phyloP scores from a whole-genome alignment of 2,888 invertebrate genomes.

The Fragum sueziense region DNA sequence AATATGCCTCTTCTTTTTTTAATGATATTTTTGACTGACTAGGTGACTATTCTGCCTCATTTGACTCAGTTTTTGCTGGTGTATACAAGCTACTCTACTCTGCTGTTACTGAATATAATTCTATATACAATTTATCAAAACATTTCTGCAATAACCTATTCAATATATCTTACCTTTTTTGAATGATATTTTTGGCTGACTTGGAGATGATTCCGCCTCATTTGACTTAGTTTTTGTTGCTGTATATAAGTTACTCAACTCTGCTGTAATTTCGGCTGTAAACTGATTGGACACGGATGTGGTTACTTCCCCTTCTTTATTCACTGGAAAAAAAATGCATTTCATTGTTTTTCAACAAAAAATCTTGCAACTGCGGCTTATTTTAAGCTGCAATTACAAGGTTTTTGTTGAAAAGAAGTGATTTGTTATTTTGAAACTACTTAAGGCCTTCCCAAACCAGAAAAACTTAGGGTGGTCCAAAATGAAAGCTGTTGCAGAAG shows the following conservation, averaged over 20 bases:
- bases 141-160: not conserved
- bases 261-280: slow-evolving; percentile 47
- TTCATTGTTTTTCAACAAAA: no score
- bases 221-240: not conserved
- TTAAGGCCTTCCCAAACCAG: no score
- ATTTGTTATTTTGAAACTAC: no score
- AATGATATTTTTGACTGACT: not conserved
- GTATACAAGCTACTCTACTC: slow-evolving; percentile 35
- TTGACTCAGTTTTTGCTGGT: not conserved
- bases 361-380: no score
- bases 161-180: slow-evolving; percentile 8
- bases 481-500: no score
- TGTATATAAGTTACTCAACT: slow-evolving; percentile 31
- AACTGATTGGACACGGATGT: slow-evolving; percentile 39
- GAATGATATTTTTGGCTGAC: not conserved
- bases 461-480: no score
- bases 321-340: slow-evolving; percentile 17
- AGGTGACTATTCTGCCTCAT: not conserved
- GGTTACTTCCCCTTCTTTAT: slow-evolving; percentile 26
- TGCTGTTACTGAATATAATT: slow-evolving; percentile 37
- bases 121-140: no score
- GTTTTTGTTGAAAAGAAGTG: no score
- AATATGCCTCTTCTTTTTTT: slow-evolving; percentile 8
- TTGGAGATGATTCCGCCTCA: not conserved
- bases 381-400: no score